Percentiles rank a stretch among this genome's conserved stretches.
phyloP scores from a whole-genome alignment of 2,797 vertebrate genomes.

The Spinus pinus region DNA sequence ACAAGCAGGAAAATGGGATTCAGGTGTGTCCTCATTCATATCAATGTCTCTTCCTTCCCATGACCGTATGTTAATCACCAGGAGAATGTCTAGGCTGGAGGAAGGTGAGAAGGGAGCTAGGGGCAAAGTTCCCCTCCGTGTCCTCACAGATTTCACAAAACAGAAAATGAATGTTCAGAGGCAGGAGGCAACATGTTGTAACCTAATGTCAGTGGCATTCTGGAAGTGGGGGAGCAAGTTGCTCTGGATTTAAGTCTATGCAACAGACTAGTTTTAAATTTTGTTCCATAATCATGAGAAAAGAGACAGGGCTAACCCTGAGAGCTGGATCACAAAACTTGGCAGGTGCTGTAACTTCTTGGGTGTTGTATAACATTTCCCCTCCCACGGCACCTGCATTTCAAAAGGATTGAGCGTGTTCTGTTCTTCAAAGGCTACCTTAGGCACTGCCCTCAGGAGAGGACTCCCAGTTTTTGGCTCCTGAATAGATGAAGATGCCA shows the following conservation, averaged over 20 bases:
- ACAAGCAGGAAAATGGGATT: slow-evolving; percentile 8
- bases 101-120: background rate
- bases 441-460: slow-evolving; percentile 6
- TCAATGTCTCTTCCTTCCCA: slow-evolving; percentile 28
- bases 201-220: background rate
- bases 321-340: background rate
- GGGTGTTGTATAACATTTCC: background rate
- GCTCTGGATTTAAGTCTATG: background rate
- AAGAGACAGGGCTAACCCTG: background rate
- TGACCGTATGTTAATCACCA: slow-evolving; percentile 9
- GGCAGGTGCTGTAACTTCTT: background rate
- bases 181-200: background rate
- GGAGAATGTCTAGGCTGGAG: background rate
- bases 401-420: background rate
- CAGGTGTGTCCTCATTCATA: slow-evolving; percentile 27
- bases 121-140: background rate
- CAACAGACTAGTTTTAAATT: background rate
- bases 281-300: slow-evolving; percentile 3
- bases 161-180: background rate
- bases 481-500: slow-evolving; percentile 1
- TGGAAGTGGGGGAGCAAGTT: background rate
- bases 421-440: slow-evolving; percentile 46
- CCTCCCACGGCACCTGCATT: background rate
- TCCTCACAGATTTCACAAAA: background rate
- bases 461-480: background rate